Evolutionary conservation across 2,797 vertebrate genomes (phyloP).

Genomic region (Sphenodon punctatus): DNA sequence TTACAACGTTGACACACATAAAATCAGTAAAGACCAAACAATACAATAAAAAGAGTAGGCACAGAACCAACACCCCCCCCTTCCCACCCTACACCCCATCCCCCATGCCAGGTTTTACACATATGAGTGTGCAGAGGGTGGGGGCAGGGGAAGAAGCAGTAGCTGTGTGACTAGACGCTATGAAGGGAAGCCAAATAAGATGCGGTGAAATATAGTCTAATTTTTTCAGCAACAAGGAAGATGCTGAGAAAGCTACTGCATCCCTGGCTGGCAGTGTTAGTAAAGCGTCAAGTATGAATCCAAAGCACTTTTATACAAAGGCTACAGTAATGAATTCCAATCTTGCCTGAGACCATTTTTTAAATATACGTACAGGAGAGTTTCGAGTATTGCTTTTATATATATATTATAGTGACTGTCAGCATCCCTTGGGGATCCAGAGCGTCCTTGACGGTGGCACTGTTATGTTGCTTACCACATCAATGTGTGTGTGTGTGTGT

Average conservation of each 20-base stretch:
- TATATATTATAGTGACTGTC: background rate
- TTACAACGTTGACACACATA: no score
- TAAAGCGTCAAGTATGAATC: conserved; percentile 30
- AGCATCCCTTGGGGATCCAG: no score
- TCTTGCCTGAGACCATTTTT: conserved; percentile 62
- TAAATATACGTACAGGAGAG: conserved; percentile 50
- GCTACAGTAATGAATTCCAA: conserved; percentile 46
- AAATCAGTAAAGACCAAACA: no score
- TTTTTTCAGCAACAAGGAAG: conserved; percentile 31
- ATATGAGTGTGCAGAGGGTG: background rate
- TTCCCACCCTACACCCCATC: no score
- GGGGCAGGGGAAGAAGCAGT: background rate
- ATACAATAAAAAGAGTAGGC: no score
- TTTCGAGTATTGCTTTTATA: conserved; percentile 57
- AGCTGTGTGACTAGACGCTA: background rate
- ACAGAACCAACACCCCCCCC: no score
- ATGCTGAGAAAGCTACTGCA: conserved; percentile 29
- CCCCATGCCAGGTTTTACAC: no score
- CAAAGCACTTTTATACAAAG: conserved; percentile 28
- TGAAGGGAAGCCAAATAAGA: background rate
- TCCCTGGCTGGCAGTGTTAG: background rate
- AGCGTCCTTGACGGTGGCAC: no score
- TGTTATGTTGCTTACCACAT: background rate
- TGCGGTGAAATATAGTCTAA: background rate
- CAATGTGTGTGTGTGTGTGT: background rate